Conservation (phyloP, 2,888 invertebrate genomes). For the Scaptomyza parva region DNA sequence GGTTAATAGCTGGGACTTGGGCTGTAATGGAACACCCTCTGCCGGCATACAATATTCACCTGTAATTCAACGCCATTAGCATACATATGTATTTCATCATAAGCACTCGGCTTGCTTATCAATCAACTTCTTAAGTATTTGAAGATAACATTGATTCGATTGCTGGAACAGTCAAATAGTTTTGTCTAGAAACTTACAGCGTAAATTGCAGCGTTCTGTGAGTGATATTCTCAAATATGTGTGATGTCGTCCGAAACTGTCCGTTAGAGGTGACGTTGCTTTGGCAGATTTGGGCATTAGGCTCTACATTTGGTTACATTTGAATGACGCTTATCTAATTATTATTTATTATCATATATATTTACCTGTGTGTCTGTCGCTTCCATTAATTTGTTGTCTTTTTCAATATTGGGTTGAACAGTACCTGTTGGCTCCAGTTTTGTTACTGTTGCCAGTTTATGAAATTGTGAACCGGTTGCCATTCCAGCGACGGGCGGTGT, state of each 20-base stretch:
- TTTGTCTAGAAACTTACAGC: slow-evolving; percentile 90
- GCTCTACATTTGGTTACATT: slow-evolving; percentile 9
- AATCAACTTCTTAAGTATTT: slow-evolving; percentile 1
- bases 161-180: slow-evolving; percentile 2
- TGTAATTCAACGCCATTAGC: slow-evolving; percentile 79
- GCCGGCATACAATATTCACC: slow-evolving; percentile 99
- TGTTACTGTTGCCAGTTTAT: slow-evolving; percentile 52
- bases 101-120: slow-evolving; percentile 13
- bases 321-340: not conserved
- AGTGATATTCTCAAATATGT: slow-evolving; percentile 97
- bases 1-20: slow-evolving; percentile 90
- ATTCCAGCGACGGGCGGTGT: slow-evolving; percentile 22
- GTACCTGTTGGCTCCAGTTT: slow-evolving; percentile 38
- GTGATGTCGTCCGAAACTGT: slow-evolving; percentile 94
- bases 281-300: not conserved
- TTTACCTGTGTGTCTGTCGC: slow-evolving; percentile 39
- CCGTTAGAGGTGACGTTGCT: slow-evolving; percentile 86
- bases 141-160: slow-evolving; percentile 32
- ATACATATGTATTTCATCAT: slow-evolving; percentile 33
- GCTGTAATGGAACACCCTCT: slow-evolving; percentile 94
- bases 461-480: slow-evolving; percentile 68
- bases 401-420: slow-evolving; percentile 35
- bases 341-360: not conserved
- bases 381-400: slow-evolving; percentile 14
- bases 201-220: slow-evolving; percentile 97